phyloP scores from a whole-genome alignment of 2,797 vertebrate species.

The Botia almorhae region DNA sequence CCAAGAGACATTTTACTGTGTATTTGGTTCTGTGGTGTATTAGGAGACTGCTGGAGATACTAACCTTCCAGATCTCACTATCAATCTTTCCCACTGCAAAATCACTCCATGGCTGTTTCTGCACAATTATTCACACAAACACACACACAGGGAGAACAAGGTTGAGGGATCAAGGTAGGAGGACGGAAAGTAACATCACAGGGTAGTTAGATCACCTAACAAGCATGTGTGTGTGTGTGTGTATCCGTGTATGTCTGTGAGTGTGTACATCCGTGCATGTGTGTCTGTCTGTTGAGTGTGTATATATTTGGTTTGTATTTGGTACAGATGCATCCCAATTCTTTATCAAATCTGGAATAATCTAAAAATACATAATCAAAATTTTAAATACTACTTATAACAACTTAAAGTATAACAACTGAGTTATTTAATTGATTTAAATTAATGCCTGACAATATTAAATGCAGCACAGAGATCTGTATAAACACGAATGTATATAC shows the following conservation, averaged over 20 bases:
- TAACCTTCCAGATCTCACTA: slow-evolving; percentile 93
- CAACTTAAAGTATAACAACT: too few species aligned
- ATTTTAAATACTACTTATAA: too few species aligned
- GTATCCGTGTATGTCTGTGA: slow-evolving; percentile 3
- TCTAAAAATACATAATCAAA: too few species aligned
- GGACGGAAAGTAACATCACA: slow-evolving; percentile 80
- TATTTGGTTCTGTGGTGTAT: slow-evolving; percentile 13
- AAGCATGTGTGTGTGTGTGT: slow-evolving; percentile 63
- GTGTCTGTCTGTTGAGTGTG: not conserved
- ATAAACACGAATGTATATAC: too few species aligned
- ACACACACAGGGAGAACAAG: slow-evolving; percentile 65
- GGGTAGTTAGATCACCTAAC: slow-evolving; percentile 86
- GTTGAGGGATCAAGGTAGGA: slow-evolving; percentile 60
- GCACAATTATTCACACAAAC: slow-evolving; percentile 84
- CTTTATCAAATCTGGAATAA: too few species aligned
- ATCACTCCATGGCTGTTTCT: slow-evolving; percentile 99
- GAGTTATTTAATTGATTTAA: too few species aligned
- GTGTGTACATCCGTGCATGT: too few species aligned
- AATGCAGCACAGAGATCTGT: too few species aligned
- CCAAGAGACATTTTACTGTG: slow-evolving; percentile 24
- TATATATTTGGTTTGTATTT: too few species aligned
- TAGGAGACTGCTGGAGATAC: slow-evolving; percentile 67
- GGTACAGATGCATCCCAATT: too few species aligned
- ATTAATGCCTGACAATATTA: too few species aligned
- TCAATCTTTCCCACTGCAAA: slow-evolving; percentile 99